Evolutionary conservation across 2,797 vertebrate species (phyloP), one percentile per base, ranked within the genome.

Genomic region (Alectoris magna): DNA sequence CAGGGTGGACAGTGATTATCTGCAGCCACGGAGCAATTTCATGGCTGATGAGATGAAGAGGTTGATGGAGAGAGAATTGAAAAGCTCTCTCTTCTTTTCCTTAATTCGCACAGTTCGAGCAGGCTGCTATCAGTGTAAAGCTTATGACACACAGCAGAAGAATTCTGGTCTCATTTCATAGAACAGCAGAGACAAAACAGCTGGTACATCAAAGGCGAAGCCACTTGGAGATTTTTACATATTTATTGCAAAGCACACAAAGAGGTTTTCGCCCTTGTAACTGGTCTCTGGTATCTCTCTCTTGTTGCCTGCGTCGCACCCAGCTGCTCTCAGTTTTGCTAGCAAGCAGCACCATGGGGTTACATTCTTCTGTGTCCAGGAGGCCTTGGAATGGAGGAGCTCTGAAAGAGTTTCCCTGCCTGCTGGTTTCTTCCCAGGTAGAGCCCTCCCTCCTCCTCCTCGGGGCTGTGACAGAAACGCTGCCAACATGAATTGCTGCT

Each of bases 71-170:
- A 38, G 22, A 60, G 44, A 60, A 38, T 29, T 48, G 19, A 29
- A n/a, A 38, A 60, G 26, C 44, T 23, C 43, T 6, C 15, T 21
- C 16, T 41, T 39, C 84, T 49, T 36, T 36, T 31, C 68, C 66
- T 60, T 24, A 10, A 5, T 8, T 1, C 51, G 60, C 12, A 0
- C 36, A 36, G 24, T 34, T 31, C 17, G 9, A 17, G 21, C 14
- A 2, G 46, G 21, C 23, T n/a, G 66, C 73, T 53, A n/a, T 15
- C 0, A 0, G 26, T 0, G 0, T 9, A 0, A 4, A 27, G 7
- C 12, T 36, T 7, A 8, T 1, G 4, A 11, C 2, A 0, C 62
- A 17, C 41, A 26, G 8, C 6, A 1, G 55, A 14, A 11, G 26
- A 67, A 53, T 16, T 6, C 43, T 39, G 29, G 14, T 19, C 38